Conservation (phyloP, 2,888 invertebrate genomes). For the Hybos culiciformis region DNA sequence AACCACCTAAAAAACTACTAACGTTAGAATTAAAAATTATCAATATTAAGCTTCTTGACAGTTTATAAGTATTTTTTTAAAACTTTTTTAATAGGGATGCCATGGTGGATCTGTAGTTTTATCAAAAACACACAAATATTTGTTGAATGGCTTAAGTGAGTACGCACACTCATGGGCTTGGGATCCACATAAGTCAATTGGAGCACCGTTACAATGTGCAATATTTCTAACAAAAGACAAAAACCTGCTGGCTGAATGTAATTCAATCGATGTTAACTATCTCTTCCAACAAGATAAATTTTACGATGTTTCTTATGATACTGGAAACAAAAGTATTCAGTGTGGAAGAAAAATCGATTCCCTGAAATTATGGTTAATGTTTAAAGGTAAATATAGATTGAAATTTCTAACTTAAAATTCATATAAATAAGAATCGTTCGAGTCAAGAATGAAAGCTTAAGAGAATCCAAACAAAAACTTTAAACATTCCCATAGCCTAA, state of each 20-base stretch:
- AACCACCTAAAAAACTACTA: not conserved
- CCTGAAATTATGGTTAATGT: slow-evolving; percentile 86
- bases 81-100: slow-evolving; percentile 44
- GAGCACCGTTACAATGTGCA: slow-evolving; percentile 66
- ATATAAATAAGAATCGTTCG: too few species aligned
- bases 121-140: slow-evolving; percentile 46
- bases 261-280: slow-evolving; percentile 58
- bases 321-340: slow-evolving; percentile 78
- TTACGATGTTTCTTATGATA: slow-evolving; percentile 65
- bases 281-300: slow-evolving; percentile 76
- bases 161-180: slow-evolving; percentile 67
- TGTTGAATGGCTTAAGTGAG: slow-evolving; percentile 40
- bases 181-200: slow-evolving; percentile 79
- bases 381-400: too few species aligned
- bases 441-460: too few species aligned
- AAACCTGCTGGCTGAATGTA: slow-evolving; percentile 48
- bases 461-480: too few species aligned
- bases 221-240: slow-evolving; percentile 42
- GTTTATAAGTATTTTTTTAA: slow-evolving; percentile 4
- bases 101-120: slow-evolving; percentile 65
- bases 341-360: slow-evolving; percentile 87
- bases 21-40: not conserved
- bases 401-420: too few species aligned
- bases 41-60: not conserved
- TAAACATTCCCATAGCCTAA: too few species aligned